Evolutionary conservation across 2,888 invertebrate species (phyloP), one percentile per base, ranked within the genome.

Genomic region (Nowickia ferox): DNA sequence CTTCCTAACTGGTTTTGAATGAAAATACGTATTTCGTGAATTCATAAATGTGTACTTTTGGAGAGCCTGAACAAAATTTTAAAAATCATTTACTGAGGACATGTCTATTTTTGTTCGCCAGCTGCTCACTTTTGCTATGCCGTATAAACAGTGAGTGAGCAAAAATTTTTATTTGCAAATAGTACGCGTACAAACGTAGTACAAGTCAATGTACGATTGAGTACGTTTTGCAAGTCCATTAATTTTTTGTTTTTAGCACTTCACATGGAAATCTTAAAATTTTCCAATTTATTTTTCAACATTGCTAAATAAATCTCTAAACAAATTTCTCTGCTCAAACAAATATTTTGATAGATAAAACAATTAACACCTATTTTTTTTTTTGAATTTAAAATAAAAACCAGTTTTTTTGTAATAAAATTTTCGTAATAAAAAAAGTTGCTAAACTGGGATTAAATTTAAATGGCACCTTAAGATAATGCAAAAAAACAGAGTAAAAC

Each of bases 371-470:
- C 63, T 44, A 55, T 57, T 3, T 17, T 19, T 38, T 11, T 55
- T 77, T 15, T 19, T 5, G 55, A 38, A 51, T 11, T 77, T 51
- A 0, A 40, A 68, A 30, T 22, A 40, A 42, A 42, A 66, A 51
- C 57, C 59, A 77, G 59, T 69, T 77, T 48, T n/a, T 19, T 59
- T 1, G 2, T 30, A 17, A 42, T 22, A 46, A 46, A 57, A 10
- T 17, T 17, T 66, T 44, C 13, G 15, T 55, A 17, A 68, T 4
- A 66, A 42, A 30, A 30, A 61, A 78, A 51, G 22, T 42, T 59
- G 57, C 42, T 78, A 68, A 66, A 77, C 77, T 38, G 68, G 59
- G 68, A 59, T 72, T 80, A 65, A 80, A 65, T 40, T 72, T 10
- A 61, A 72, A 72, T 63, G 44, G 46, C 61, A 55, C 63, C 44